Evolutionary conservation across 2,888 invertebrate species (phyloP), one percentile per base, ranked within the genome.

Genomic region (Melieria crassipennis): DNA sequence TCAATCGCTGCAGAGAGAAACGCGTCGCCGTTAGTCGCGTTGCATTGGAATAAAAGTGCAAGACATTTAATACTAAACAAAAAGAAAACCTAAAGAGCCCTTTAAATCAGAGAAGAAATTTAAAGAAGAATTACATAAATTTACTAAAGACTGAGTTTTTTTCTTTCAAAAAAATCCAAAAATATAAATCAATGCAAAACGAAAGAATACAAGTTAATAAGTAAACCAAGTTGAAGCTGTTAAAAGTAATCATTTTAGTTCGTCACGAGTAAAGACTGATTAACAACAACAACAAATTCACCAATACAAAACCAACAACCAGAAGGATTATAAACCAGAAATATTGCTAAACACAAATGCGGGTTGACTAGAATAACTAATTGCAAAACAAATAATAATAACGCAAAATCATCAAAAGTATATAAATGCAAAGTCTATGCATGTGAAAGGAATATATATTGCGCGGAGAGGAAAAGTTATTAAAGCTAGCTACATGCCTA

Each of bases 241-340:
- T 30, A 30, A 30, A 30, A 30, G 30, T 30, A 30, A 47, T 65
- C 45, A 43, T 50, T 48, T 65, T 55, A 30, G 70, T 71, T 65
- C 72, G 74, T 73, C 73, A 76, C 76, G 77, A 78, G 78, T 68
- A 74, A 83, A 82, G 82, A 82, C 83, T 82, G 80, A 82, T 80
- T 75, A 78, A 72, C 69, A 70, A 73, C 69, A 76, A 76, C 69
- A 73, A 76, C 73, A 74, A 58, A 66, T 48, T 72, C 68, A 73
- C 64, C 58, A 71, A 68, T 30, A 16, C 50, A 42, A 65, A 65
- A 45, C 64, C 64, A 50, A 11, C 30, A 55, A 65, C 10, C n/a
- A 65, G 52, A 69, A 75, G 30, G 30, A 30, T 30, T 5, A 13
- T 52, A 65, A 65, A 50, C 43, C 11, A 52, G 11, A 64, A 64